Evolutionary conservation across 2,113 vertebrate genomes (phyloP).

Genomic region (Sciurus niger): DNA sequence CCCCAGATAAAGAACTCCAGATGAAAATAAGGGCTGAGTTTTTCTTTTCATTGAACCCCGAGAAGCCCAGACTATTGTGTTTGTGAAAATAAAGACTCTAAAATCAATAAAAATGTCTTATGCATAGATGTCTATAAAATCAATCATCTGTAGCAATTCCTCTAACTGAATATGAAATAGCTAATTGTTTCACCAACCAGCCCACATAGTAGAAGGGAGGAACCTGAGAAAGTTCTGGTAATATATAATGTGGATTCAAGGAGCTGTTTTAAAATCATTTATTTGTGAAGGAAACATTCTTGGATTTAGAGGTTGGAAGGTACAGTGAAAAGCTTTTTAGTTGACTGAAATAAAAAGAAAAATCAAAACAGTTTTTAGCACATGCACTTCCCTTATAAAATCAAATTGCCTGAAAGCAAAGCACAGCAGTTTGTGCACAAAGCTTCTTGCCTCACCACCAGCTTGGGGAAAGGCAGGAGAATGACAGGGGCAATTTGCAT

Average conservation of each 20-base stretch:
- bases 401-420: constrained; percentile 52
- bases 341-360: constrained; percentile 40
- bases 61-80: not conserved
- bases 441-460: not conserved
- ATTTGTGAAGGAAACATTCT: constrained; percentile 38
- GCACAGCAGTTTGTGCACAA: not conserved
- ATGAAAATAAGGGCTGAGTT: not conserved
- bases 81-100: not conserved
- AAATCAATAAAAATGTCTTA: not conserved
- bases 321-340: constrained; percentile 61
- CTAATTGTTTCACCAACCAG: not conserved
- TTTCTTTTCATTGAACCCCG: not conserved
- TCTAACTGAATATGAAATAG: constrained; percentile 2
- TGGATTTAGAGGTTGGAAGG: constrained; percentile 46
- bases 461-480: constrained; percentile 23
- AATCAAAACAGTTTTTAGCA: constrained; percentile 21
- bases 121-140: not conserved
- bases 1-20: no score
- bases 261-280: constrained; percentile 16
- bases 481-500: constrained; percentile 57
- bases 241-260: constrained; percentile 36
- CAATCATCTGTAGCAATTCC: not conserved
- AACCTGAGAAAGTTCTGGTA: constrained; percentile 20
- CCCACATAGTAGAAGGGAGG: not conserved
- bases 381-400: constrained; percentile 60